Percentiles rank a stretch among this genome's conserved stretches.
phyloP scores from a whole-genome alignment of 2,888 invertebrate genomes.

The Lamellibrachia columna region DNA sequence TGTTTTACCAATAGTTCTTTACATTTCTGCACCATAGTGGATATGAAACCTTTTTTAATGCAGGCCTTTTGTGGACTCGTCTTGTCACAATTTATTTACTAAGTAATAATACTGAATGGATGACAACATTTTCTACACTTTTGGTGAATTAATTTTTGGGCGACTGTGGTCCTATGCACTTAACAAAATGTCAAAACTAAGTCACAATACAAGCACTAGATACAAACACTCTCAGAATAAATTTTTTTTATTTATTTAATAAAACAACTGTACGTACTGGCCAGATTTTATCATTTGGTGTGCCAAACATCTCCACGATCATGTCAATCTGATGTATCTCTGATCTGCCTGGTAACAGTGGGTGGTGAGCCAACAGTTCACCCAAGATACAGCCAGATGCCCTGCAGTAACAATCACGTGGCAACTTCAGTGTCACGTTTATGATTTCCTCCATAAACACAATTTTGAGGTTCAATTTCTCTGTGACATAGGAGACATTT shows the following conservation, averaged over 20 bases:
- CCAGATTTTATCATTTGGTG: conserved; percentile 82
- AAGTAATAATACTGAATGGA: too few species aligned
- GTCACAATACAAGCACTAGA: neutral
- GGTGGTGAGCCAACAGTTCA: conserved; percentile 89
- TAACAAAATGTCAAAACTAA: neutral
- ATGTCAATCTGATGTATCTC: conserved; percentile 88
- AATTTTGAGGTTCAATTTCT: too few species aligned
- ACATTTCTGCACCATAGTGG: neutral
- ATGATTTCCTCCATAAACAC: neutral
- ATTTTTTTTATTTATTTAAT: neutral
- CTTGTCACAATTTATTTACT: too few species aligned
- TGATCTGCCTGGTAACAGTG: conserved; percentile 88
- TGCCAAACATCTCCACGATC: conserved; percentile 83
- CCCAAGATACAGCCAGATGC: conserved; percentile 77
- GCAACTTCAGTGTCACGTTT: neutral
- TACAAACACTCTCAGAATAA: neutral
- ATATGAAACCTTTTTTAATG: neutral
- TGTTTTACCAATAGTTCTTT: neutral
- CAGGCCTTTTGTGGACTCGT: neutral
- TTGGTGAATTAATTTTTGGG: neutral
- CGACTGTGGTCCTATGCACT: neutral
- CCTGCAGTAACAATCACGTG: conserved; percentile 52
- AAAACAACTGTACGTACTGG: conserved; percentile 68
- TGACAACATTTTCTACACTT: neutral
- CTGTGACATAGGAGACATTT: too few species aligned